Evolutionary conservation across 2,888 invertebrate genomes (phyloP), one percentile per base, ranked within the genome.

Genomic region (Bombyx huttoni): DNA sequence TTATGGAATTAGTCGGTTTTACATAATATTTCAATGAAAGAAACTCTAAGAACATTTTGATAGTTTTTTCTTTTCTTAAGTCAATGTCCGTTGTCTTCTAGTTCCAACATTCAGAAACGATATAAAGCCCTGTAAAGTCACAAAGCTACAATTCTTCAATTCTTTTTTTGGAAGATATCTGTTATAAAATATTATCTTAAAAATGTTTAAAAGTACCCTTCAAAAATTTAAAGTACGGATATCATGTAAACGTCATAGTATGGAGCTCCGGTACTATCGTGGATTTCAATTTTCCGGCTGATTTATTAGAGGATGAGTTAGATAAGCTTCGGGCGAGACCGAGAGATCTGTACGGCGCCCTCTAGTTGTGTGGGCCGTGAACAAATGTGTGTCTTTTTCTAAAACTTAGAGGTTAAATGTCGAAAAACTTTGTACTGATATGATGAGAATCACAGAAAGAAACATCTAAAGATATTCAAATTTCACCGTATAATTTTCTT

Each of bases 261-360:
- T 33, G 47, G 10, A 40, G 50, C 50, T 50, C 40, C 46, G 9
- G 46, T n/a, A 35, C 46, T 13, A 49, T 47, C 51, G 45, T 47
- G 66, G 65, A 71, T 83, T 84, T 81, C 78, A 84, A 85, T 84
- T 86, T 84, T 82, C 78, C 79, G 73, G 71, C 68, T 82, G 81
- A 85, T 83, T 83, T 78, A 78, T 78, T 73, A 67, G 60, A 68
- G 69, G 67, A 73, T 75, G 71, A 73, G 73, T 75, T 67, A 71
- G 78, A 78, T 77, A 75, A 72, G 63, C 58, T 56, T 14, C 49
- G 54, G 61, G 56, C 54, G 55, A 54, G 53, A 54, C 55, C 52
- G 62, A 57, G 58, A 56, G 50, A 47, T 47, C 13, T 51, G 13
- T 14, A 35, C 35, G 51, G n/a, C 34, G 40, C 49, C 34, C 33